A percentile compares a stretch with the other conserved stretches of the same genome.
Evolutionary conservation across 2,888 invertebrate genomes (phyloP).

Genomic region (Xylophagus ater): DNA sequence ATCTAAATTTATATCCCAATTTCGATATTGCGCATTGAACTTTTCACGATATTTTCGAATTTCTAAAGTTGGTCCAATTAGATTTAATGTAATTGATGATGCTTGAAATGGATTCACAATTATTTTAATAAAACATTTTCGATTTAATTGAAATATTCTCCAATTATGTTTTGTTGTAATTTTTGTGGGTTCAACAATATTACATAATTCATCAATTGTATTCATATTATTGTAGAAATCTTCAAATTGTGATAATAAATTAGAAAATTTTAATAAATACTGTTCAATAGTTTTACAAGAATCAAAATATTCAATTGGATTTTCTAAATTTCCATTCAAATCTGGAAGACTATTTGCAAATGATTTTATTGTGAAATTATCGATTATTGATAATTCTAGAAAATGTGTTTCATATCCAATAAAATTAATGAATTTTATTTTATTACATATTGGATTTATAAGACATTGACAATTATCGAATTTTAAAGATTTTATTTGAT

Average conservation of each 20-base stretch:
- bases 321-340: conserved; percentile 22
- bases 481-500: no score
- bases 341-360: conserved; percentile 30
- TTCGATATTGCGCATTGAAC: conserved; percentile 29
- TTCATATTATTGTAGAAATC: conserved; percentile 29
- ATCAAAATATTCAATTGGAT: conserved; percentile 17
- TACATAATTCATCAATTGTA: conserved; percentile 34
- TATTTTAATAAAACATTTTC: conserved; percentile 32
- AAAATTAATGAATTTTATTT: conserved; percentile 28
- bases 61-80: conserved; percentile 35
- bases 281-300: conserved; percentile 17
- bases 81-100: conserved; percentile 28
- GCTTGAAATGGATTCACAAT: conserved; percentile 32
- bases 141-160: conserved; percentile 31
- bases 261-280: conserved; percentile 23
- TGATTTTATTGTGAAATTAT: conserved; percentile 14
- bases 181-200: conserved; percentile 30
- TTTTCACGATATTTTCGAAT: conserved; percentile 27
- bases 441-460: conserved; percentile 21
- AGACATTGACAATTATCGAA: conserved; percentile 18
- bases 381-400: conserved; percentile 25
- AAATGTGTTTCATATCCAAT: conserved; percentile 26
- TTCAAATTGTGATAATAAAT: conserved; percentile 27
- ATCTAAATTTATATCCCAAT: conserved; percentile 34
- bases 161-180: conserved; percentile 30